Evolutionary conservation across 2,888 invertebrate species (phyloP).

Genomic region (Choreutis nemorana): DNA sequence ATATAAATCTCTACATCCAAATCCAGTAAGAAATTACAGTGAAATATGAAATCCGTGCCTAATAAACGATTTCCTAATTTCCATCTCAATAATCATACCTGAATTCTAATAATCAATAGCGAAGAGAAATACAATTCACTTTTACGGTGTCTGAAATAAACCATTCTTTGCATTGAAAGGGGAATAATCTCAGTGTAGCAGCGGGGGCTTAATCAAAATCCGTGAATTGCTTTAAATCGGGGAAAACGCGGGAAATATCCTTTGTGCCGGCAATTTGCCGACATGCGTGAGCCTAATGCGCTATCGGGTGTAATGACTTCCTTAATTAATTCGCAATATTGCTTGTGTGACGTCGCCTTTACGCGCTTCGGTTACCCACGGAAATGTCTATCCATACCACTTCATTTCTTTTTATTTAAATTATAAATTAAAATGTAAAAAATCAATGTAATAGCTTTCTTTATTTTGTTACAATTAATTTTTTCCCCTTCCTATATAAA

Average conservation of each 20-base stretch:
- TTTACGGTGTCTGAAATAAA: slow-evolving; percentile 63
- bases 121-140: slow-evolving; percentile 61
- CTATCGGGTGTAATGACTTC: slow-evolving; percentile 65
- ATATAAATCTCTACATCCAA: too few species aligned
- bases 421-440: too few species aligned
- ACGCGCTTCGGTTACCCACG: slow-evolving; percentile 12
- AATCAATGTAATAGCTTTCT: too few species aligned
- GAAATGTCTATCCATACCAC: too few species aligned
- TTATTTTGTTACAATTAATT: too few species aligned
- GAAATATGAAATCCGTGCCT: too few species aligned
- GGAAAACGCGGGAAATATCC: slow-evolving; percentile 65
- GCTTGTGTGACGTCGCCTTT: slow-evolving; percentile 15
- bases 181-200: slow-evolving; percentile 61
- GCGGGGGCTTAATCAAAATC: slow-evolving; percentile 65
- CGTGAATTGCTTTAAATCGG: slow-evolving; percentile 66
- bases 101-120: slow-evolving; percentile 42
- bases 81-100: not conserved
- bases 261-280: slow-evolving; percentile 62
- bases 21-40: too few species aligned
- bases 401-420: too few species aligned
- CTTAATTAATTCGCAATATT: slow-evolving; percentile 64
- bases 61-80: not conserved
- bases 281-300: slow-evolving; percentile 59
- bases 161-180: slow-evolving; percentile 64
- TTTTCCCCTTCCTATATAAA: too few species aligned